A percentile compares a stretch with the other conserved stretches of the same genome.
Evolutionary conservation across 2,888 invertebrate genomes (phyloP).

Genomic region (Nomada hirtipes): DNA sequence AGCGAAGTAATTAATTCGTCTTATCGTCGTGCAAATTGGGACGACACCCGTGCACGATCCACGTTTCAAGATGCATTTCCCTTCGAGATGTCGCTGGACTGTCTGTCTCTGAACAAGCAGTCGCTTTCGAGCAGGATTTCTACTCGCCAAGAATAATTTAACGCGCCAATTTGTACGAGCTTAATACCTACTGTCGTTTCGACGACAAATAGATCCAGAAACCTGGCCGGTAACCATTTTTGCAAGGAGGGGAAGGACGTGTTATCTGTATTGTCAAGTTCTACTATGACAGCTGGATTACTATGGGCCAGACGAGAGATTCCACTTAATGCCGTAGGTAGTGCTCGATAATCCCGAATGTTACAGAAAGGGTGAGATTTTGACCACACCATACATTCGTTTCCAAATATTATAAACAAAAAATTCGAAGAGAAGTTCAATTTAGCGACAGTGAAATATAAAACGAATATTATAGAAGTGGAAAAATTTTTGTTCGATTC

Average conservation of each 20-base stretch:
- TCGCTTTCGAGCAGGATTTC: not conserved
- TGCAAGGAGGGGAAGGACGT: not conserved
- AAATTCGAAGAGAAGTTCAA: no score
- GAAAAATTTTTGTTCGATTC: no score
- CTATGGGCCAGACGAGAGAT: not conserved
- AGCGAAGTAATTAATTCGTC: conserved; percentile 38
- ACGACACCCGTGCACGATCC: not conserved
- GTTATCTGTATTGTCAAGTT: not conserved
- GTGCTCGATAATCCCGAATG: no score
- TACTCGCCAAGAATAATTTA: conserved; percentile 25
- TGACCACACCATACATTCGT: no score
- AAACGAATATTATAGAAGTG: no score
- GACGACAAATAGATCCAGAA: conserved; percentile 23
- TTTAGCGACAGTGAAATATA: no score
- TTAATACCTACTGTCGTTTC: conserved; percentile 10
- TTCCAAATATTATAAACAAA: no score
- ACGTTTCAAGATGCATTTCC: conserved; percentile 25
- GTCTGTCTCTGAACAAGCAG: not conserved
- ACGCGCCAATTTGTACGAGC: conserved; percentile 26
- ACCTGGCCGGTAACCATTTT: conserved; percentile 11
- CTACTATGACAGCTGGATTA: not conserved
- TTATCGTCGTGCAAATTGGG: not conserved
- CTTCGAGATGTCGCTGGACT: not conserved
- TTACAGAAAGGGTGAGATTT: no score
- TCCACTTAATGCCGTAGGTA: no score